Evolutionary conservation across 2,888 invertebrate genomes (phyloP).

Genomic region (Mechanitis messenoides): DNA sequence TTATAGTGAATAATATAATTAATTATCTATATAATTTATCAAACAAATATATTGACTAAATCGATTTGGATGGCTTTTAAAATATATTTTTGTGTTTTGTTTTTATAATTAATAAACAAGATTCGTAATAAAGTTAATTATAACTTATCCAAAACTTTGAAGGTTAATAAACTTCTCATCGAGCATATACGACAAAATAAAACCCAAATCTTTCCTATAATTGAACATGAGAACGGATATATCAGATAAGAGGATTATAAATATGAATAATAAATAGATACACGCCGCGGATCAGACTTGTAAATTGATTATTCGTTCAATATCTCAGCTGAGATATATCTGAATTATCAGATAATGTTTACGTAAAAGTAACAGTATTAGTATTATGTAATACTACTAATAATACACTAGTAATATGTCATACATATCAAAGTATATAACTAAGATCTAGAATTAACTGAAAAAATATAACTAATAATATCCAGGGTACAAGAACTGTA

Average conservation of each 20-base stretch:
- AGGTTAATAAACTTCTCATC: slow-evolving; percentile 10
- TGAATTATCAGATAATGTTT: slow-evolving; percentile 12
- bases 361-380: not conserved
- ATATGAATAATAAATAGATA: slow-evolving; percentile 74
- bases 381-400: too few species aligned
- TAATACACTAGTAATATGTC: too few species aligned
- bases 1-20: too few species aligned
- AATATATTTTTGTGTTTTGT: too few species aligned
- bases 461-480: not conserved
- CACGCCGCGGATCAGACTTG: slow-evolving; percentile 30
- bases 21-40: too few species aligned
- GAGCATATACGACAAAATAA: slow-evolving; percentile 37
- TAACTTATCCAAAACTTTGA: not conserved
- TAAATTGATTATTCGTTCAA: slow-evolving; percentile 27
- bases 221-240: slow-evolving; percentile 72
- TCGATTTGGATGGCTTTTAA: too few species aligned
- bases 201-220: slow-evolving; percentile 61
- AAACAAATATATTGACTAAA: too few species aligned
- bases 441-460: not conserved
- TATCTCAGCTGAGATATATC: slow-evolving; percentile 16
- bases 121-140: too few species aligned
- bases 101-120: too few species aligned
- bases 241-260: slow-evolving; percentile 70
- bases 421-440: too few species aligned
- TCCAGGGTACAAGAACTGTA: not conserved